Base-by-base conservation (phyloP, 92 coral and sea anemone species). In the Micromussa lordhowensis region DNA sequence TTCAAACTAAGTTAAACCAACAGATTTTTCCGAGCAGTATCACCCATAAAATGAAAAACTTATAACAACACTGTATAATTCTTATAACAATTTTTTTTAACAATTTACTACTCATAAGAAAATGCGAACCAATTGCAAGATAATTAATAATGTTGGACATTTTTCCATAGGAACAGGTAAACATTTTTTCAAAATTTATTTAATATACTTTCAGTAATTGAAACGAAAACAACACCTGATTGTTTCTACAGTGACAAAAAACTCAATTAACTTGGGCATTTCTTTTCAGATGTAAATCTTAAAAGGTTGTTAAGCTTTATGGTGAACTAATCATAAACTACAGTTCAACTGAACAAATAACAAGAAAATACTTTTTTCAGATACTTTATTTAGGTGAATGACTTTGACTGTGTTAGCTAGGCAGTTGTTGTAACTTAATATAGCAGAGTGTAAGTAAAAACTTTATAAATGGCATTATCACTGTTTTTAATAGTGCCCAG, bases 231-330 rank as follows among this genome's bases (percentile, higher is more conserved):
- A 77, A 81, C 7, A 59, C 22, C 71, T 22, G 38, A 35, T 85
- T 85, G 63, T 74, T 58, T 76, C 88, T 74, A 40, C 77, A 51
- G 69, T 66, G 36, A 29, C 70, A 80, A 80, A 61, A 34, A 19
- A 36, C 26, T 16, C 34, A 35, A 59, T 34, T 80, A 34, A 61
- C 5, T 57, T 8, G 11, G n/a, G 26, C 26, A 53, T 58, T 59
- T 80, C 35, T 32, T 59, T 80, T 80, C 72, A 80, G 49, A 73
- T 73, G 78, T 34, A 32, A 73, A 73, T 73, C 26, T 31, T 35
- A 5, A 73, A 73, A 73, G 11, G n/a, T 71, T 18, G 16, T 71
- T 17, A 73, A 73, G 51, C 49, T 22, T 73, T 34, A 35, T 73
- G 26, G 12, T 73, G 5, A 73, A 36, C 26, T 73, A 34, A 73